Evolutionary conservation across 2,113 vertebrate species (phyloP).

Genomic region (Tinamus guttatus): DNA sequence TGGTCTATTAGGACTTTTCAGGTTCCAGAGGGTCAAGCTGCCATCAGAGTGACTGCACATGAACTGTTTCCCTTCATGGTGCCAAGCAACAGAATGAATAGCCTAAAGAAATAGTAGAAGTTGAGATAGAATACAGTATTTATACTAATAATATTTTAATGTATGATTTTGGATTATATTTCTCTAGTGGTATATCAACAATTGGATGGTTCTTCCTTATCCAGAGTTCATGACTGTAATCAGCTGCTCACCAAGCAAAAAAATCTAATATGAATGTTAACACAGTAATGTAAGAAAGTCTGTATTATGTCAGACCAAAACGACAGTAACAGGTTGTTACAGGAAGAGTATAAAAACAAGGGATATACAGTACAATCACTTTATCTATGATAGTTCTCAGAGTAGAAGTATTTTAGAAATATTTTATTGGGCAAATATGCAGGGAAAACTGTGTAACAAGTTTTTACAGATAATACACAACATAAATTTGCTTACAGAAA

Average conservation of each 20-base stretch:
- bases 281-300: not conserved
- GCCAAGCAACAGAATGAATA: slow-evolving; percentile 97
- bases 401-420: not conserved
- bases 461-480: not conserved
- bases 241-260: not conserved
- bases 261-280: not conserved
- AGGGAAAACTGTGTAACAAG: not conserved
- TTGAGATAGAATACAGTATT: not conserved
- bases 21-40: slow-evolving; percentile 95
- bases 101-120: slow-evolving; percentile 80
- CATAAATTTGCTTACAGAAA: not conserved
- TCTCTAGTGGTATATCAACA: not conserved
- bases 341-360: not conserved
- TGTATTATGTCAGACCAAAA: not conserved
- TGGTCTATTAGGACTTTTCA: slow-evolving; percentile 92
- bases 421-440: not conserved
- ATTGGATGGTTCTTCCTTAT: not conserved
- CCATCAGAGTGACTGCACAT: slow-evolving; percentile 99
- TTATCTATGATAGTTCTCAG: not conserved
- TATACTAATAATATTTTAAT: not conserved
- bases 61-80: slow-evolving; percentile 97
- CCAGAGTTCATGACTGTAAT: not conserved
- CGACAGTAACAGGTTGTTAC: not conserved
- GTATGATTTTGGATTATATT: not conserved
- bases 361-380: not conserved